Conservation (phyloP, 2,113 vertebrate species). For the Grus americana region DNA sequence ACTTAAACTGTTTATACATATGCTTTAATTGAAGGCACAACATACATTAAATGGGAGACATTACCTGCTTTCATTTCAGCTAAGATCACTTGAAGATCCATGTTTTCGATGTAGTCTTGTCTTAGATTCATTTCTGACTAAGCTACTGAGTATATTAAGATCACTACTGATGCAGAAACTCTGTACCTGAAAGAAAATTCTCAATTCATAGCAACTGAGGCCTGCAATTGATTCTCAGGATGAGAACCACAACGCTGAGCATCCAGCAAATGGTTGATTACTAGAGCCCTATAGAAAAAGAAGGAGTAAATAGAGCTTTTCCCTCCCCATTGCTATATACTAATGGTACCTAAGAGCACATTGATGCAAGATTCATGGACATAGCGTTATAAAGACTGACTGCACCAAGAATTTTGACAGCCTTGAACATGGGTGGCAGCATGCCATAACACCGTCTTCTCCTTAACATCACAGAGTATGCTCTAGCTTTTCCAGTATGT, state of each 20-base stretch:
- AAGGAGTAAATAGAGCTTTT: not conserved
- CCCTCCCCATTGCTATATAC: not conserved
- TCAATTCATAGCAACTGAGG: not conserved
- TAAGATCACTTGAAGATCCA: not conserved
- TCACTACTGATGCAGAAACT: not conserved
- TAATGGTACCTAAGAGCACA: not conserved
- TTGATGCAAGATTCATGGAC: fast-evolving
- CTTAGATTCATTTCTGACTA: not conserved
- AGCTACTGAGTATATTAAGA: not conserved
- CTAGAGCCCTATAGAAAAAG: not conserved
- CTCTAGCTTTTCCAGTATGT: not conserved
- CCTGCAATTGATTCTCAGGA: not conserved
- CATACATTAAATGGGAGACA: not conserved
- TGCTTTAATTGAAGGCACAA: constrained; percentile 23
- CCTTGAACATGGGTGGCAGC: not conserved
- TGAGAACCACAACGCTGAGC: not conserved
- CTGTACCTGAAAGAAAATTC: not conserved
- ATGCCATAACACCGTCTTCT: not conserved
- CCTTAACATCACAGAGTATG: not conserved
- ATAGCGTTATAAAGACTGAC: not conserved
- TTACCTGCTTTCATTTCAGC: not conserved
- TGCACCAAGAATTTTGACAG: not conserved
- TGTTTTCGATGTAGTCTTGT: not conserved
- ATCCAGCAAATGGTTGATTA: not conserved
- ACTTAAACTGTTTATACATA: not conserved